Percentiles rank a stretch among this genome's conserved stretches.
These are phyloP conservation scores for Sarcoramphus papa DNA, from an alignment of 2,797 vertebrate genomes.

Conservation along the genomic window DNA sequence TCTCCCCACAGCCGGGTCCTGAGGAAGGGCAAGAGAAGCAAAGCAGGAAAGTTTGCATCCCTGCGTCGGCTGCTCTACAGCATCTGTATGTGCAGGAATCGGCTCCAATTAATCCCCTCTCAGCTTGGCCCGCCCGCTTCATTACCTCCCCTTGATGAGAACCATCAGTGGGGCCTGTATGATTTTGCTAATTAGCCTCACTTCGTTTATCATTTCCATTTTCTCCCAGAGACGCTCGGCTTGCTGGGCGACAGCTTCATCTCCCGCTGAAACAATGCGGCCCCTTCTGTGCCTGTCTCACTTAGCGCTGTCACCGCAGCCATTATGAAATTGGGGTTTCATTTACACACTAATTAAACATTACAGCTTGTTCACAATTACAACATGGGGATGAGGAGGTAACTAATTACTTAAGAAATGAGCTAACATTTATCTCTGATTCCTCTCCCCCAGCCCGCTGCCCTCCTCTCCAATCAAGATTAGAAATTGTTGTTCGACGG, in stretches of 20 bases:
- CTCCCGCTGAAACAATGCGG: conserved; percentile 73
- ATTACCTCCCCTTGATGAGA: conserved; percentile 76
- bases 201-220: conserved; percentile 81
- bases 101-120: conserved; percentile 71
- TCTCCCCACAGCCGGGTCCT: not conserved
- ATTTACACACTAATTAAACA: conserved; percentile 92
- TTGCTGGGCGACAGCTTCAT: conserved; percentile 80
- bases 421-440: conserved; percentile 85
- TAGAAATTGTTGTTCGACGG: conserved; percentile 53
- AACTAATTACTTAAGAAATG: conserved; percentile 89
- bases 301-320: conserved; percentile 81
- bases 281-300: conserved; percentile 74
- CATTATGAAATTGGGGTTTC: conserved; percentile 84
- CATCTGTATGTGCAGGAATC: conserved; percentile 48
- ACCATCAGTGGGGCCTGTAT: conserved; percentile 75
- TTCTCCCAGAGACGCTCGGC: conserved; percentile 73
- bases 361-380: conserved; percentile 90
- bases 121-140: conserved; percentile 70
- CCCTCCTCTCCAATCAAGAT: conserved; percentile 65
- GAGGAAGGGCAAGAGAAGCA: not conserved
- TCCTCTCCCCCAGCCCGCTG: conserved; percentile 31
- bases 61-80: not conserved
- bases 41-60: conserved; percentile 30
- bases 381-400: conserved; percentile 84
- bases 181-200: conserved; percentile 80